Base-by-base conservation (phyloP, 2,113 vertebrate genomes). In the Melanerpes aurifrons region DNA sequence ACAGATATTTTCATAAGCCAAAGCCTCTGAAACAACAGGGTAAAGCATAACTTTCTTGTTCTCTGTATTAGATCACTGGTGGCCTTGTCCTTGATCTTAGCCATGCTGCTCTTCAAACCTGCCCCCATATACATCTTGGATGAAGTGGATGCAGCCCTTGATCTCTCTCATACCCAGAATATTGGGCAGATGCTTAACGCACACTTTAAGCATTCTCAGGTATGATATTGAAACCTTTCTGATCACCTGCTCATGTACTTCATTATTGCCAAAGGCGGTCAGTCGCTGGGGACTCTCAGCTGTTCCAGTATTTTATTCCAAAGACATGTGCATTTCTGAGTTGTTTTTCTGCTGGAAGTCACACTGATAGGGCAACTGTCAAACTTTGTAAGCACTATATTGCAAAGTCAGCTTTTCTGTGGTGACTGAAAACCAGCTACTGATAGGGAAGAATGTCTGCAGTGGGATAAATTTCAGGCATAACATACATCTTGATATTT, bases 71-170 rank as follows among this genome's bases (percentile, higher is more conserved):
- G 99, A 91, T 99, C 99, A 2, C 76, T 99, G 84, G 99, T 99
- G 95, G 99, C 99, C 14, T 97, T 99, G 94, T 99, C 99, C 57
- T 98, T 99, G 89, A 99, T 99, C 96, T 63, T 99, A 78, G 98
- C 99, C 94, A 99, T 99, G 98, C 97, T 99, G 54, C 98, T 99
- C 66, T 99, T 99, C 97, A 99, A 98, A 96, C 99, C 99, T n/a
- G 99, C 99, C 68, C 99, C 99, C 28, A 98, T 99, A 96, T 99
- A 99, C 92, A 99, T 99, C 96, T 91, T 99, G 69, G 99, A 99
- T 68, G 99, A 99, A 95, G 99, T 99, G 64, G 99, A 99, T 35
- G 99, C 99, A 10, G 99, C 99, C 11, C 98, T 99, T 87, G 99
- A 99, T 95, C 98, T 99, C 31, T 99, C 99, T 9, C 99, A 99